These are phyloP conservation scores for Ophion ventricosus DNA, from an alignment of 2,888 invertebrate genomes.

Conservation along the genomic window DNA sequence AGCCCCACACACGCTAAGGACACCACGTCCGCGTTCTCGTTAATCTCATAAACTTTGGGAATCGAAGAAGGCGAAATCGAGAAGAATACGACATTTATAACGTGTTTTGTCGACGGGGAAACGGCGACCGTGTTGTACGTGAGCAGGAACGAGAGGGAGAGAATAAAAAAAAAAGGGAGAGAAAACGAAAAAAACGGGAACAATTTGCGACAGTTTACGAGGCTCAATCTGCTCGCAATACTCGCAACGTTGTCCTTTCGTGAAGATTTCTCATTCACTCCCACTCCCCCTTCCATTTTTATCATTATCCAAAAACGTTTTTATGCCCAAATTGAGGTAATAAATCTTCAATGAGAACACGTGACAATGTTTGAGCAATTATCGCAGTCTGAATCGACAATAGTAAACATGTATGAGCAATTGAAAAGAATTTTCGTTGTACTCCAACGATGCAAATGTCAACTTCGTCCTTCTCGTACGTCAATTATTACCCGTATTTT, in stretches of 20 bases:
- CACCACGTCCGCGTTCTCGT: conserved; percentile 64
- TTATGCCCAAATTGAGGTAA: no score
- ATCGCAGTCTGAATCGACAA: background rate
- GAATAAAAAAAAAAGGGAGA: conserved; percentile 4
- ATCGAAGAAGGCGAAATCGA: conserved; percentile 60
- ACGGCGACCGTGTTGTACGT: conserved; percentile 28
- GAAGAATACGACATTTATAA: conserved; percentile 66
- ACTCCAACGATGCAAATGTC: no score
- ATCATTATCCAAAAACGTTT: no score
- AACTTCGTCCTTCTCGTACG: background rate
- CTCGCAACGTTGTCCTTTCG: conserved; percentile 6
- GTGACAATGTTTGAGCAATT: background rate
- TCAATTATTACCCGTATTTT: conserved; percentile 20
- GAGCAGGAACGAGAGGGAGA: background rate
- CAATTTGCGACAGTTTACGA: conserved; percentile 59
- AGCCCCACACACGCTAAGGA: conserved; percentile 19
- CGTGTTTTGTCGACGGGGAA: conserved; percentile 59
- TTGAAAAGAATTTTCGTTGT: no score
- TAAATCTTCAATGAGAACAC: no score
- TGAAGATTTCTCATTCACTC: conserved; percentile 5
- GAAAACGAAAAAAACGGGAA: background rate
- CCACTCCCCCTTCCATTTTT: no score
- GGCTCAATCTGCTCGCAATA: conserved; percentile 44
- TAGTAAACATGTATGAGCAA: no score
- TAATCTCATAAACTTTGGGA: conserved; percentile 65